Base-by-base conservation (phyloP, 1,140 invertebrate species). In the Procambarus clarkii region DNA sequence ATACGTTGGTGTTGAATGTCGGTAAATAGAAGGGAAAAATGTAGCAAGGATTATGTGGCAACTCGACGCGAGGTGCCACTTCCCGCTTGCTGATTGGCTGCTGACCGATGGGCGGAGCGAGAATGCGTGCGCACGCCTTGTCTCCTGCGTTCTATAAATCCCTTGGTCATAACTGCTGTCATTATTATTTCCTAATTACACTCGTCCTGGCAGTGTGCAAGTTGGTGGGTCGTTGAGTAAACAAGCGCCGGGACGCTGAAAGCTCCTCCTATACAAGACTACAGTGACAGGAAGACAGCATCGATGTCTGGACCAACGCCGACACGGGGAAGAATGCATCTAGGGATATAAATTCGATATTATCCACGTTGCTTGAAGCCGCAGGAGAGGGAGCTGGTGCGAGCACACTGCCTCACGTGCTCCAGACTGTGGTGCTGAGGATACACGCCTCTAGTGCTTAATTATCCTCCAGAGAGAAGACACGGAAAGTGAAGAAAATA, bases 101-200 rank as follows among this genome's bases (percentile, higher is more conserved):
- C 18, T 24, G 44, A 11, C 4, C 3, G 18, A 76, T 79, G 76
- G 89, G 89, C 44, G 82, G 71, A 58, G 89, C 60, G 54, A n/a
- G 7, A 24, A 34, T 9, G n/a, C 48, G 81, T 82, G 89, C 89
- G 89, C 88, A 54, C 58, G 82, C 44, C 8, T 34, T 34, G 34
- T 34, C 48, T 7, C 76, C 46, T 54, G n/a, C 48, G 64, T 78
- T 85, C 76, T 91, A 91, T 85, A 91, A 91, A 91, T 91, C 83
- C 88, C 46, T 85, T 77, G 82, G 74, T 86, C 71, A 85, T 85
- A 91, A 91, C 82, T 86, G 89, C 76, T 48, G 76, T 91, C 89
- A 91, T 91, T 91, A 91, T 91, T 91, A 85, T 91, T 91, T 80
- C 83, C 89, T 91, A 91, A 91, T 91, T 91, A 91, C 82, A 84